Base-by-base conservation (phyloP, 1,140 invertebrate genomes). In the Brachionus koreanus region DNA sequence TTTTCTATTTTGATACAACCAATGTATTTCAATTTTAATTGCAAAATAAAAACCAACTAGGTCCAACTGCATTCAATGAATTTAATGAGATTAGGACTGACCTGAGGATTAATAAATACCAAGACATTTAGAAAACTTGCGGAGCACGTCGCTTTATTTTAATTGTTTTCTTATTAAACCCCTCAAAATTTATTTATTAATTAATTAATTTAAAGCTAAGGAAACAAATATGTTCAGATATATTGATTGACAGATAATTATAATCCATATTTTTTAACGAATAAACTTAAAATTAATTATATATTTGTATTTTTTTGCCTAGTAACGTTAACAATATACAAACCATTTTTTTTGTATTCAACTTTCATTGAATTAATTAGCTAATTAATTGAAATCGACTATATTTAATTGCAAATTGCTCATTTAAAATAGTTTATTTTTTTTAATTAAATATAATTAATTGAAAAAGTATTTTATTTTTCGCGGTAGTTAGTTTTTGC, bases 101-200 rank as follows among this genome's bases (percentile, higher is more conserved):
- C 49, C 49, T 16, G 49, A 23, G 49, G 49, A 57, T 57, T 57
- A 57, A 9, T 57, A 57, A 57, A 57, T 57, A 16, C 49, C 49
- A 57, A 57, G 49, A 57, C 49, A 57, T 57, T 57, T 57, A 57
- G 49, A 16, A 57, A 9, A 57, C 19, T 57, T 19, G 49, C 5
- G n/a, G 49, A 25, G 49, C 49, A 57, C 49, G 49, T 57, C 49
- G 49, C 49, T 57, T 16, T 19, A 57, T 19, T 57, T 57, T 57
- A 57, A 57, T 57, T 57, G 49, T 57, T 57, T 57, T 57, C n/a
- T 57, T 57, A 19, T 19, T 19, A 57, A 29, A 29, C 29, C 29
- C 19, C 49, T n/a, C 49, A 57, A 57, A 57, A 57, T 57, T 57
- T 57, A 57, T 57, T 57, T 57, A 57, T 57, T 57, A 57, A 57